A percentile compares a stretch with the other conserved stretches of the same genome.
These are phyloP conservation scores for Drosophila peninsularis DNA, from an alignment of 2,888 invertebrate genomes.

Conservation along the genomic window DNA sequence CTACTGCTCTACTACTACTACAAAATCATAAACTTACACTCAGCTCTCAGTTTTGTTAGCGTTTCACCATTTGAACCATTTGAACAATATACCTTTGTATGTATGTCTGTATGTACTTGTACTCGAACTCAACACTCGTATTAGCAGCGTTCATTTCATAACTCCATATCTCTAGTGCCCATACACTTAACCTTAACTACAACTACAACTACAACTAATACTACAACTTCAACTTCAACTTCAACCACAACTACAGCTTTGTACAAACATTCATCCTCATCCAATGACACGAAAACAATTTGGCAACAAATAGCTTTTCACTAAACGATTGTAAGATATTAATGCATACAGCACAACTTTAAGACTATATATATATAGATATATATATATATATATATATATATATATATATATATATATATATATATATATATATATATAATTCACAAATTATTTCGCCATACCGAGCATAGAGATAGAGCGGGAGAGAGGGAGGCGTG, in stretches of 20 bases:
- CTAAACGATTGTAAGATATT: constrained; percentile 37
- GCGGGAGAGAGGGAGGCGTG: not conserved
- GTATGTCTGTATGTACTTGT: constrained; percentile 44
- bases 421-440: not conserved
- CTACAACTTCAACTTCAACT: constrained; percentile 1
- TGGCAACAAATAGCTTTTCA: constrained; percentile 34
- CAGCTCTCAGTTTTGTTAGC: constrained; percentile 41
- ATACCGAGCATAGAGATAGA: not conserved
- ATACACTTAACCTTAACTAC: constrained; percentile 37
- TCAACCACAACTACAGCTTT: constrained; percentile 4
- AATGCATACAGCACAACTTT: constrained; percentile 47
- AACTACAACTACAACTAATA: constrained; percentile 1
- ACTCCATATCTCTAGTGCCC: constrained; percentile 43
- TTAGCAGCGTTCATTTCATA: constrained; percentile 49
- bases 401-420: too few relatives aligned
- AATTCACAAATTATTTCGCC: constrained; percentile 12
- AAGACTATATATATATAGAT: constrained; percentile 12
- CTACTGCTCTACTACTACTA: not conserved
- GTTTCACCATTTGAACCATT: constrained; percentile 28
- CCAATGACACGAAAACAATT: constrained; percentile 35
- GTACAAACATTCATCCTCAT: constrained; percentile 53
- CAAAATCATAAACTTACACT: constrained; percentile 29
- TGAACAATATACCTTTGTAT: constrained; percentile 43
- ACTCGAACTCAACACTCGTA: constrained; percentile 44
- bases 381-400: too few relatives aligned